Conservation (phyloP, 2,113 vertebrate species). For the Athene cunicularia region DNA sequence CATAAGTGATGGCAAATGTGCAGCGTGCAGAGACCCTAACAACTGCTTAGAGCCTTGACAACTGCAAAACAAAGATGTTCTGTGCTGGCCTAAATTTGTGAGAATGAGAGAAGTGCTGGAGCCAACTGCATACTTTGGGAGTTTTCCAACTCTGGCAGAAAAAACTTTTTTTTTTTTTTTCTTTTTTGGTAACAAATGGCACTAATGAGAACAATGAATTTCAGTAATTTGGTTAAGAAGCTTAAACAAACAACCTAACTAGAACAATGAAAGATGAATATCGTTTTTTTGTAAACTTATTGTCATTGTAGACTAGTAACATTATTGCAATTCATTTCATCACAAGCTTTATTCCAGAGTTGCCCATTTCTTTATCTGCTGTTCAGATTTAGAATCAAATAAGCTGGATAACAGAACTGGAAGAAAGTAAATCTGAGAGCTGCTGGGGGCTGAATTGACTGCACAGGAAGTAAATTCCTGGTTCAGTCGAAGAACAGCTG, state of each 20-base stretch:
- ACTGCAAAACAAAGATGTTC: slow-evolving; percentile 35
- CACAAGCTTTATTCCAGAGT: not conserved
- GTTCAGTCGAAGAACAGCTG: slow-evolving; percentile 21
- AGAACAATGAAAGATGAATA: slow-evolving; percentile 53
- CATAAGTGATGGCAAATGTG: not conserved
- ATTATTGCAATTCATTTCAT: not conserved
- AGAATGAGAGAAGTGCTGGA: not conserved
- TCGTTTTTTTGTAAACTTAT: slow-evolving; percentile 46
- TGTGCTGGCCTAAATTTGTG: not conserved
- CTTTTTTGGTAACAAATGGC: slow-evolving; percentile 51
- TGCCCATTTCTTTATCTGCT: not conserved
- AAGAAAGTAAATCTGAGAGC: not conserved
- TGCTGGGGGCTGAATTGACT: not conserved
- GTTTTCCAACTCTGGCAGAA: slow-evolving; percentile 13
- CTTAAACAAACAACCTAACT: slow-evolving; percentile 56
- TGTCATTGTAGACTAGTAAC: slow-evolving; percentile 41
- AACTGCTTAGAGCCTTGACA: slow-evolving; percentile 31
- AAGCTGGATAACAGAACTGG: not conserved
- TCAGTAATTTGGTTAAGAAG: slow-evolving; percentile 61
- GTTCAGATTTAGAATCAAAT: not conserved
- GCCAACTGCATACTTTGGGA: not conserved
- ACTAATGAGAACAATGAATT: slow-evolving; percentile 48
- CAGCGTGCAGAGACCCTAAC: not conserved
- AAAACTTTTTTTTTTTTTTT: not conserved
- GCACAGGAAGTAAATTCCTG: slow-evolving; percentile 9